These are phyloP conservation scores for Penaeus monodon DNA, from an alignment of 2,888 invertebrate genomes.

Conservation along the genomic window DNA sequence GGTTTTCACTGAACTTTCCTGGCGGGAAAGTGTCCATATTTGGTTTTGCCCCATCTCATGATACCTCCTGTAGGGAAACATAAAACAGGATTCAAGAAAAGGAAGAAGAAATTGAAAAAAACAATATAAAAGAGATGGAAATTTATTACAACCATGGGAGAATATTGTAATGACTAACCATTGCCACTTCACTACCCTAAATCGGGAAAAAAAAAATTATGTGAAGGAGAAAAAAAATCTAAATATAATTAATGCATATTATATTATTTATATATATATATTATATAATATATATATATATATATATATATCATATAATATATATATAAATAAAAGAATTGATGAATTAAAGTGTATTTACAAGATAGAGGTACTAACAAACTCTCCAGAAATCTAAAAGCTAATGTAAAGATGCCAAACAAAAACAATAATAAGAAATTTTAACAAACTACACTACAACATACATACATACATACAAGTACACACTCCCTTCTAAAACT, in stretches of 20 bases:
- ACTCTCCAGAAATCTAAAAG: neutral
- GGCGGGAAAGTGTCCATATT: slow-evolving; percentile 81
- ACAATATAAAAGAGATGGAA: neutral
- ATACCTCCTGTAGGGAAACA: slow-evolving; percentile 72
- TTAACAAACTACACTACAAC: neutral
- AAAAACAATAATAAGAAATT: neutral
- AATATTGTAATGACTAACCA: neutral
- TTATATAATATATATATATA: too few relatives aligned
- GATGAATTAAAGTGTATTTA: too few relatives aligned
- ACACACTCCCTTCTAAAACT: slow-evolving; percentile 25
- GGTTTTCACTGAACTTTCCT: slow-evolving; percentile 79
- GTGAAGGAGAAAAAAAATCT: neutral
- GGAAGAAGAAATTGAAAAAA: slow-evolving; percentile 29
- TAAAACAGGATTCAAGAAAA: slow-evolving; percentile 69
- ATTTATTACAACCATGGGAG: neutral
- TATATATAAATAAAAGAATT: too few relatives aligned
- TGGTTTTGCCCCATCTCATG: slow-evolving; percentile 81
- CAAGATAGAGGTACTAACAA: neutral
- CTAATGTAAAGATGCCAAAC: neutral
- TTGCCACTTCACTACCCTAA: too few relatives aligned
- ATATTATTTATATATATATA: too few relatives aligned
- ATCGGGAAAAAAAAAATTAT: too few relatives aligned
- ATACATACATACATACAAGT: neutral
- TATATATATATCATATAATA: too few relatives aligned
- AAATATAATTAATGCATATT: neutral